A percentile compares a stretch with the other conserved stretches of the same genome.
phyloP scores from a whole-genome alignment of 2,113 vertebrate genomes.

The Sarotherodon lohbergeri region DNA sequence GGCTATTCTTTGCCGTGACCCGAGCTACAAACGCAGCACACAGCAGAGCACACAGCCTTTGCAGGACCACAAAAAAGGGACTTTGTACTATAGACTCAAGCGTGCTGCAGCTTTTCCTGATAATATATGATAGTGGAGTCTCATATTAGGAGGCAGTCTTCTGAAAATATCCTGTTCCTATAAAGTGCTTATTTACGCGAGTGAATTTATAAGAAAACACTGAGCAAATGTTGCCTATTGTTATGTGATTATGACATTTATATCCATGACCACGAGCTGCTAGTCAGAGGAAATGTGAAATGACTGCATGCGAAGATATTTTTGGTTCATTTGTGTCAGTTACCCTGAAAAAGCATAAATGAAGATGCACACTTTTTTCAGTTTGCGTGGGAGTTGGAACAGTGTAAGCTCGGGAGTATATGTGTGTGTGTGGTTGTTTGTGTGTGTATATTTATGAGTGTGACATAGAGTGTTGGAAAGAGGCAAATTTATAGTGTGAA shows the following conservation, averaged over 20 bases:
- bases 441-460: constrained; percentile 13
- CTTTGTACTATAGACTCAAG: constrained; percentile 45
- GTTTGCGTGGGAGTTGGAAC: constrained; percentile 61
- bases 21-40: not conserved
- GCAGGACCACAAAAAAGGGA: constrained; percentile 8
- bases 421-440: not conserved
- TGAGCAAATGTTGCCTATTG: constrained; percentile 31
- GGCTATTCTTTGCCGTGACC: constrained; percentile 50
- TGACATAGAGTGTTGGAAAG: constrained; percentile 33
- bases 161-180: constrained; percentile 21
- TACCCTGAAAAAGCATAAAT: constrained; percentile 45
- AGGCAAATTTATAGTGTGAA: constrained; percentile 50
- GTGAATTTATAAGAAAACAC: constrained; percentile 25
- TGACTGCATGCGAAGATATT: constrained; percentile 31
- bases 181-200: constrained; percentile 39
- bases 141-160: constrained; percentile 13
- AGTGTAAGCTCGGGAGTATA: not conserved
- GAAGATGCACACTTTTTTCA: constrained; percentile 34
- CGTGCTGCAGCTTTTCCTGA: constrained; percentile 21
- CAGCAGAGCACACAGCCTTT: constrained; percentile 9
- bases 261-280: constrained; percentile 18
- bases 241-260: constrained; percentile 54
- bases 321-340: constrained; percentile 53
- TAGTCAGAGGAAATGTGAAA: constrained; percentile 27
- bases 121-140: constrained; percentile 7